phyloP scores from a whole-genome alignment of 2,113 vertebrate species.

The Lepus timidus region DNA sequence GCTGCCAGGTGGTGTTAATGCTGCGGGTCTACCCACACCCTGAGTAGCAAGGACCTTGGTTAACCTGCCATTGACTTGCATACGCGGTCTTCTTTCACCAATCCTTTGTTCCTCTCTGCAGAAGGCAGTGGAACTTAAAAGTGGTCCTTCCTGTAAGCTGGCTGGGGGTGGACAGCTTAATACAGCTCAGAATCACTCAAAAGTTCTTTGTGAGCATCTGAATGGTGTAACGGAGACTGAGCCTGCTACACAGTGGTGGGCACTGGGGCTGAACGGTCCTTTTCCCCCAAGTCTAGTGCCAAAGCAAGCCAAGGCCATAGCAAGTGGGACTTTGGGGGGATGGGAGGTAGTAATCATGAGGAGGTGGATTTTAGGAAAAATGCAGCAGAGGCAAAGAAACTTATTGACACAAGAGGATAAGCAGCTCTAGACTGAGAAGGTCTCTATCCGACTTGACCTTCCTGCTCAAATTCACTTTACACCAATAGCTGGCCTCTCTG shows the following conservation, averaged over 20 bases:
- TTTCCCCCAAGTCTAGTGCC: not conserved
- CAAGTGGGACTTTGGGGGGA: not conserved
- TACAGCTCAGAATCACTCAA: not conserved
- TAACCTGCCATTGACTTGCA: not conserved
- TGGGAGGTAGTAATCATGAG: not conserved
- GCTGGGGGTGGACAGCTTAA: not conserved
- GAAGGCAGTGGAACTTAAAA: not conserved
- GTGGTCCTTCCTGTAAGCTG: not conserved
- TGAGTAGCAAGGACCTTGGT: not conserved
- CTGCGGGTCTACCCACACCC: not conserved
- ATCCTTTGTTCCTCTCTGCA: not conserved
- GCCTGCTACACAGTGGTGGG: not conserved
- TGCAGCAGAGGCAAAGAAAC: not conserved
- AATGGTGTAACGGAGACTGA: not conserved
- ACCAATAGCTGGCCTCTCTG: not conserved
- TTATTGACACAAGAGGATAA: not conserved
- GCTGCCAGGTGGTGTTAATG: not conserved
- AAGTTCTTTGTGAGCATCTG: not conserved
- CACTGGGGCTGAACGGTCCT: not conserved
- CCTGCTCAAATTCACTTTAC: not conserved
- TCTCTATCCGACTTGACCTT: not conserved
- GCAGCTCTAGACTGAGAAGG: not conserved
- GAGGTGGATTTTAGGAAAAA: conserved; percentile 1
- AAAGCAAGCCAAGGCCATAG: not conserved
- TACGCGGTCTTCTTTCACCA: not conserved